Base-by-base conservation (phyloP, 2,113 vertebrate genomes). In the Zosterops lateralis region DNA sequence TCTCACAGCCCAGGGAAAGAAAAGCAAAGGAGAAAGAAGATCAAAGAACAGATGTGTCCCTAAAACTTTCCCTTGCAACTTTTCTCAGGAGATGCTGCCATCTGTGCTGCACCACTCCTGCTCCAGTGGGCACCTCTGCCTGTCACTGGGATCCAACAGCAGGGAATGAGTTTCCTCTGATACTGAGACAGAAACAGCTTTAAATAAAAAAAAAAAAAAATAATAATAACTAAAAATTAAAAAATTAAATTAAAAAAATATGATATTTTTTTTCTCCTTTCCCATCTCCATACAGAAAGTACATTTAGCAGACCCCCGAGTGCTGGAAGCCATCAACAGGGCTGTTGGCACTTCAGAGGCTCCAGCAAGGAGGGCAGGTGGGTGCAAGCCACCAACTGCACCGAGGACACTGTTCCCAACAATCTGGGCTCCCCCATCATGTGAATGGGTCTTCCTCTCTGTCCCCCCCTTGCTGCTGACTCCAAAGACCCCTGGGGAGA, bases 51-150 rank as follows among this genome's bases (percentile, higher is more conserved):
- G 16, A 28, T 0, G 1, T 21, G 24, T 56, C n/a, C 44, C 65
- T 87, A 45, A 57, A 72, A 11, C 16, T 1, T 21, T 54, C 34
- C 16, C 34, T 47, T 89, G 50, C 6, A 67, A 24, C 21, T 81
- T 83, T 47, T 80, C 51, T 76, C 8, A 17, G 12, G 15, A 48
- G 61, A 25, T 51, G 72, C 51, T 84, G 29, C 51, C 51, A 36
- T 32, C 51, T 34, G 16, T 17, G 10, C 28, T 34, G 44, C 12
- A 66, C 36, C 0, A 0, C 32, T 83, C 44, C 62, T 0, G 0
- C 57, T 73, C 29, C 1, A 0, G 26, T 14, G 34, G 84, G 20
- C 90, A 72, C 34, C 56, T 83, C 75, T 61, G 73, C 60, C 74
- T 14, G 1, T 36, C 3, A 0, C 14, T 0, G 0, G 47, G 51